Base-by-base conservation (phyloP, 1,140 invertebrate species). In the Scaptomyza graminum region DNA sequence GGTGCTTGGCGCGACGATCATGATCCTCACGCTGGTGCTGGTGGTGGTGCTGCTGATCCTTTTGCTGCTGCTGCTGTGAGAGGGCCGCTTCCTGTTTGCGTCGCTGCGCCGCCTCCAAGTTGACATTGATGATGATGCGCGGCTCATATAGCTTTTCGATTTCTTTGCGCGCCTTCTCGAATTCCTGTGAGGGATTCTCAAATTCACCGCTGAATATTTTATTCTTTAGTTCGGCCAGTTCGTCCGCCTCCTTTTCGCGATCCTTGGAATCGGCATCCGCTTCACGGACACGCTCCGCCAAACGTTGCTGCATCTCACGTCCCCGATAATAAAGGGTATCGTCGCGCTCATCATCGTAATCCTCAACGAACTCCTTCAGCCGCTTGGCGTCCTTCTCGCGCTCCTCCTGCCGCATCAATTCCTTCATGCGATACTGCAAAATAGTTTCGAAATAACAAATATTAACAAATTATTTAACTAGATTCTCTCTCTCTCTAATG, bases 301-400 rank as follows among this genome's bases (percentile, higher is more conserved):
- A 92, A n/a, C 98, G 93, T 65, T 96, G 94, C 89, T 96, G 95
- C 49, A 99, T 93, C 90, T 98, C 97, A 92, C 97, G 95, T 34
- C 97, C 97, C 78, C 96, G 98, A 93, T 99, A 99, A 93, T 97
- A 99, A 92, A 99, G 99, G 25, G 96, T 94, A 92, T 99, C 99
- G 92, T 99, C 98, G 51, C 97, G 93, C 92, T 99, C 97, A 92
- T 99, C 98, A 92, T 99, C 98, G 91, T 99, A 99, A 92, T 99
- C 98, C 92, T 99, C 98, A 8, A 99, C 94, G 91, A 99, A 99
- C 93, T 99, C 97, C 92, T 98, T 98, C 11, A 99, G 93, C 43
- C 97, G 94, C 92, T 97, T 97, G 0, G 97, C 98, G 93, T 99
- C 98, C 68, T 95, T 95, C 90, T 96, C 95, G 64, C 96, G 92